phyloP scores from a whole-genome alignment of 2,888 invertebrate species.

The Zaprionus bogoriensis region DNA sequence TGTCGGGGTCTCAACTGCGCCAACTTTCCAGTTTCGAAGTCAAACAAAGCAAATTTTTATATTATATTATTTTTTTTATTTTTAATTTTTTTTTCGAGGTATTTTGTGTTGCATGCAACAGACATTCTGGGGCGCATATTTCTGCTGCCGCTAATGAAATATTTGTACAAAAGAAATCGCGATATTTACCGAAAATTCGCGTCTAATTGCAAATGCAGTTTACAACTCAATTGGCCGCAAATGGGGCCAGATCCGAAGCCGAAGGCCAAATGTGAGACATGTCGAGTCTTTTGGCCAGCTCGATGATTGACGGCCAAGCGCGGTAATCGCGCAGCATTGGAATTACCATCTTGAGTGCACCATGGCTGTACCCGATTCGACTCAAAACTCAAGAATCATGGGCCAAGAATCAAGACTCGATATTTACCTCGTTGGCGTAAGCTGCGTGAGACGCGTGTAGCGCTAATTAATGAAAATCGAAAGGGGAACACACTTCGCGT shows the following conservation, averaged over 20 bases:
- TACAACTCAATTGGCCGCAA: neutral
- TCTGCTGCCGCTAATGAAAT: conserved; percentile 7
- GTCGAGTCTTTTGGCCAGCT: neutral
- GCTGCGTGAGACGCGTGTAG: conserved; percentile 7
- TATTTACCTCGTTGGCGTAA: no score
- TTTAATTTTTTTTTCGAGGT: neutral
- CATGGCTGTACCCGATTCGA: neutral
- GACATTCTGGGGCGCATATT: conserved; percentile 13
- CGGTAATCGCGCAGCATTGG: conserved; percentile 3
- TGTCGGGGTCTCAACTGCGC: neutral
- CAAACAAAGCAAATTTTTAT: conserved; percentile 16
- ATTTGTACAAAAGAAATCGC: conserved; percentile 1
- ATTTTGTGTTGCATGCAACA: neutral
- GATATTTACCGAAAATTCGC: neutral
- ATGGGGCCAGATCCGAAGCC: neutral
- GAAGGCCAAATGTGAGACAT: conserved; percentile 1
- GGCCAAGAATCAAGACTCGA: neutral
- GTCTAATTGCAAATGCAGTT: neutral
- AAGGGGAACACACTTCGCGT: conserved; percentile 7
- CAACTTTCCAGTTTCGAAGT: conserved; percentile 30
- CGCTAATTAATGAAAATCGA: conserved; percentile 30
- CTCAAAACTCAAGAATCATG: conserved; percentile 1
- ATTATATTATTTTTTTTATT: conserved; percentile 2
- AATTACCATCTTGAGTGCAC: conserved; percentile 7
- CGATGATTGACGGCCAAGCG: neutral